Evolutionary conservation across 2,888 invertebrate genomes (phyloP).

Genomic region (Oasisia sp.): DNA sequence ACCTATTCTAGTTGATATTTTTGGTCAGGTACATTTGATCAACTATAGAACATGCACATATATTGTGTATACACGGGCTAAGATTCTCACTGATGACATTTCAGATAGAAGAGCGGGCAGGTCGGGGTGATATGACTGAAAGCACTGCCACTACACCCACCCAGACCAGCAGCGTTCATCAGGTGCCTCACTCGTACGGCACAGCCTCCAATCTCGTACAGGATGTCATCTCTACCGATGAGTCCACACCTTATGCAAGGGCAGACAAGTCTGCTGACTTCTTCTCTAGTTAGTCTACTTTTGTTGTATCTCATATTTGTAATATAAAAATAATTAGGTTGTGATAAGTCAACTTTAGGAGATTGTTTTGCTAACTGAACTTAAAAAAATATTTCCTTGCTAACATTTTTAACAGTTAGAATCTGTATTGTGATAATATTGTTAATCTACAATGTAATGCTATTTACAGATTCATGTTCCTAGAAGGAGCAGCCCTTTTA

Average conservation of each 20-base stretch:
- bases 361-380: conserved; percentile 19
- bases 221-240: conserved; percentile 37
- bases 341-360: neutral
- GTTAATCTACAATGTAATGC: neutral
- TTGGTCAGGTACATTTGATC: too few relatives aligned
- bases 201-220: conserved; percentile 28
- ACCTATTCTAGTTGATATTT: too few relatives aligned
- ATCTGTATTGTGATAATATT: too few relatives aligned
- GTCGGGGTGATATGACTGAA: neutral
- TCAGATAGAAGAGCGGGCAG: conserved; percentile 27
- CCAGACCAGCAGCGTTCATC: neutral
- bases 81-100: neutral
- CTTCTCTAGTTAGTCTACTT: neutral
- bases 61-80: neutral
- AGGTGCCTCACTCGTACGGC: neutral
- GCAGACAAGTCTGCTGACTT: neutral
- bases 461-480: neutral
- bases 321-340: neutral
- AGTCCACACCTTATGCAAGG: conserved; percentile 35
- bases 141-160: neutral
- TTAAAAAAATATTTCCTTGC: neutral
- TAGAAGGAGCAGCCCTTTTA: neutral
- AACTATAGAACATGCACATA: neutral
- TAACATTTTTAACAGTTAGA: too few relatives aligned
- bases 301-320: neutral